These are phyloP conservation scores for Epirrita christyi DNA, from an alignment of 2,888 invertebrate genomes.

Conservation along the genomic window DNA sequence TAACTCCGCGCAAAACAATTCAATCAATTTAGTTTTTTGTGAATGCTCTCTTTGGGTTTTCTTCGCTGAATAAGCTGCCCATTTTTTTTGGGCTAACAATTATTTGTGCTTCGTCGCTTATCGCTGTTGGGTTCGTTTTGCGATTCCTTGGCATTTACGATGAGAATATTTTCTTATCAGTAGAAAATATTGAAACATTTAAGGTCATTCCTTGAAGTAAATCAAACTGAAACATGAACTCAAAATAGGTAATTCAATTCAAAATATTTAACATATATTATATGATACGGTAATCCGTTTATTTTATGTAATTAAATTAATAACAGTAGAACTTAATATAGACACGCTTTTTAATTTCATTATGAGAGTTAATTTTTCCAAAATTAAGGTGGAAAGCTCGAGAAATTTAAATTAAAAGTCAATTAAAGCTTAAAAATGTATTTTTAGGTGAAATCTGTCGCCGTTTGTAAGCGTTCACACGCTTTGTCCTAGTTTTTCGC, in stretches of 20 bases:
- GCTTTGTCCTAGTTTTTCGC: slow-evolving; percentile 30
- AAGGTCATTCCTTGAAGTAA: neutral
- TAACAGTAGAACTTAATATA: slow-evolving; percentile 3
- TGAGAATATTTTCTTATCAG: slow-evolving; percentile 3
- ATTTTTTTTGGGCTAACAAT: slow-evolving; percentile 31
- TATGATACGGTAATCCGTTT: neutral
- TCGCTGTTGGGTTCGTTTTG: neutral
- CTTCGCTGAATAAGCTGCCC: slow-evolving; percentile 30
- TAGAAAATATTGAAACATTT: neutral
- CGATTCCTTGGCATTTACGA: slow-evolving; percentile 10
- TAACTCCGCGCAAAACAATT: slow-evolving; percentile 37
- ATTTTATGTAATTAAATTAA: neutral
- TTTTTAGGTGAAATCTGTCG: slow-evolving; percentile 7
- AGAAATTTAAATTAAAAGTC: slow-evolving; percentile 18
- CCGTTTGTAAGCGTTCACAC: slow-evolving; percentile 35
- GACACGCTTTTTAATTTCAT: neutral
- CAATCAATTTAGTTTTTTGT: slow-evolving; percentile 34
- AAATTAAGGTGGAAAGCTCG: slow-evolving; percentile 10
- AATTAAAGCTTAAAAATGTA: slow-evolving; percentile 19
- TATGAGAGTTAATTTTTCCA: slow-evolving; percentile 5
- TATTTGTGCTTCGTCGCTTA: slow-evolving; percentile 17
- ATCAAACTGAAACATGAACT: neutral
- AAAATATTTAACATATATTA: too few species aligned
- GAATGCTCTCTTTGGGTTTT: slow-evolving; percentile 25
- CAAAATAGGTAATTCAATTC: neutral